Evolutionary conservation across 2,113 vertebrate species (phyloP), one percentile per base, ranked within the genome.

Genomic region (Toxostoma redivivum): DNA sequence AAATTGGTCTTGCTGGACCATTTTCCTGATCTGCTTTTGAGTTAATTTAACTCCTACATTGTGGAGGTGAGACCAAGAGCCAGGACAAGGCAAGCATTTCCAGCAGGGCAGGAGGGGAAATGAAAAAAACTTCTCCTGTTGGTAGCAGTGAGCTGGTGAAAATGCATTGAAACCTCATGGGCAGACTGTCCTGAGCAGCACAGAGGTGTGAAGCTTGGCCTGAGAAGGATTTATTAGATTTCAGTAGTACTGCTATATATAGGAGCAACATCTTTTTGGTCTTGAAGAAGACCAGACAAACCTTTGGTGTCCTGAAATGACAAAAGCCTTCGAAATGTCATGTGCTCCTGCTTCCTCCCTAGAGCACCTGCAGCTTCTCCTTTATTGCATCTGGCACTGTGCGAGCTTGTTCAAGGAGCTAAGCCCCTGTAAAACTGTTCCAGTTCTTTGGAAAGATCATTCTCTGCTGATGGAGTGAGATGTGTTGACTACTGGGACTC

Each of bases 351-450:
- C 33, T 8, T 70, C 7, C 12, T 92, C 13, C 15, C 12, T 2
- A 3, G 15, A 48, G 35, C 15, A 61, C 15, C 54, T 30, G 20
- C 67, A 69, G 35, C 60, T 62, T 83, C 24, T 27, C 13, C 12
- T 21, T 21, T 47, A 44, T 35, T 12, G 12, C 20, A 50, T 61
- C n/a, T 60, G 56, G 35, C 40, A 9, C 45, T 24, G 5, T 21
- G 16, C 0, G 0, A 70, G 76, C 72, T 67, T 0, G 0, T 44
- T 62, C 18, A 37, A 61, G 60, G 45, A 66, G 42, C 22, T 42
- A 13, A 38, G 15, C 8, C 28, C 19, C 3, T 30, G 23, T 25
- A 44, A 90, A 51, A 38, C 24, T 40, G 10, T 62, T 91, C 22
- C 15, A 40, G 21, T 67, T 71, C 77, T 62, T 78, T 56, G 47